A percentile compares a stretch with the other conserved stretches of the same genome.
These are phyloP conservation scores for Toxotes chatareus DNA, from an alignment of 2,113 vertebrate genomes.

Conservation along the genomic window DNA sequence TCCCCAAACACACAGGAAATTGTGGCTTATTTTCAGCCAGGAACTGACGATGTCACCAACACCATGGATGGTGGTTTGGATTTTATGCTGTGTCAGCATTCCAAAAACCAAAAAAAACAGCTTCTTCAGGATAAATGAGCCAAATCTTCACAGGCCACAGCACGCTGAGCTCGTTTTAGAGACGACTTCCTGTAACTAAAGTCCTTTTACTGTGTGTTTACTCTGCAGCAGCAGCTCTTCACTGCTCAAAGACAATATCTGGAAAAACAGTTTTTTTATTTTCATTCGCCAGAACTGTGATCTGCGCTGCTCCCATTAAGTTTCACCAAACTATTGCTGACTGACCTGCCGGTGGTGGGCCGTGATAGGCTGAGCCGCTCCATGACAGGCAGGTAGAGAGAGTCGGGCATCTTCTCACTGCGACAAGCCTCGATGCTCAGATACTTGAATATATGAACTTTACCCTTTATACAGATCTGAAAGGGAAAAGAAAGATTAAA, in stretches of 20 bases:
- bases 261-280: neutral
- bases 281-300: neutral
- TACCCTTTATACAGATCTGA: conserved; percentile 96
- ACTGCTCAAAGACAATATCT: too few species aligned
- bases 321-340: conserved; percentile 2
- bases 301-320: neutral
- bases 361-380: conserved; percentile 88
- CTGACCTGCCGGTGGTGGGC: conserved; percentile 89
- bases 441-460: conserved; percentile 97
- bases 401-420: conserved; percentile 90
- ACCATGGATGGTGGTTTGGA: neutral
- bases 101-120: too few species aligned
- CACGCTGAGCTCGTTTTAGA: too few species aligned
- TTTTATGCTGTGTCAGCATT: too few species aligned
- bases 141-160: too few species aligned
- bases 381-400: conserved; percentile 89
- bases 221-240: neutral
- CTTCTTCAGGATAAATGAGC: too few species aligned
- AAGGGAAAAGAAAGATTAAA: neutral
- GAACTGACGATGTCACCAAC: neutral
- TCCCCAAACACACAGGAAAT: neutral
- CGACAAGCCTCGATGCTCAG: conserved; percentile 94
- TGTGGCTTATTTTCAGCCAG: neutral
- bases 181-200: too few species aligned
- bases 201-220: neutral